Evolutionary conservation across 2,797 vertebrate genomes (phyloP).

Genomic region (Coreius guichenoti): DNA sequence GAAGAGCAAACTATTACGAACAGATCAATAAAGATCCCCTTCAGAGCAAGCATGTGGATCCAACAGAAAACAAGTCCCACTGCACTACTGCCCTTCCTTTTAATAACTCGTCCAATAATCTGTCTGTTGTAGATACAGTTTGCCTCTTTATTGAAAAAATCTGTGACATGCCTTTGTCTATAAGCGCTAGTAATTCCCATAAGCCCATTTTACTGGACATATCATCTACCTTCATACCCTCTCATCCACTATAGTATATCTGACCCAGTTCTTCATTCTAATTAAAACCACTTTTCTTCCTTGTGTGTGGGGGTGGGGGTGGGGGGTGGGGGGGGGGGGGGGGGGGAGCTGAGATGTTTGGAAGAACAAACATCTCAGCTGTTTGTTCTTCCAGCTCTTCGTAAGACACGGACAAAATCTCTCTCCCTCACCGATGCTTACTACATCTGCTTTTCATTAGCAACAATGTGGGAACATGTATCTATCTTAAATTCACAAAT

Average conservation of each 20-base stretch:
- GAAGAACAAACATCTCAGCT: too few relatives aligned
- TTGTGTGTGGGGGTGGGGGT: neutral
- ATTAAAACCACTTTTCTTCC: conserved; percentile 30
- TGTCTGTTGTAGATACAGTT: conserved; percentile 30
- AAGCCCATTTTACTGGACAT: conserved; percentile 9
- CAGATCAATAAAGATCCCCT: conserved; percentile 45
- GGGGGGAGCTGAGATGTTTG: too few relatives aligned
- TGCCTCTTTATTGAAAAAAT: conserved; percentile 36
- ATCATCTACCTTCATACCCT: conserved; percentile 7
- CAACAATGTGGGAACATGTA: conserved; percentile 10
- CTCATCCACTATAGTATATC: conserved; percentile 1
- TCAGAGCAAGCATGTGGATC: conserved; percentile 35
- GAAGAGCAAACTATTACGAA: conserved; percentile 39
- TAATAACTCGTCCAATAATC: conserved; percentile 41
- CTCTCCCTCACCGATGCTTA: neutral
- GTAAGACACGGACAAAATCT: conserved; percentile 10
- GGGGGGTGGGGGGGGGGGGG: neutral
- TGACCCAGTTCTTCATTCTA: conserved; percentile 9
- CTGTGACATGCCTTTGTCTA: conserved; percentile 18
- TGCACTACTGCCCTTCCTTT: conserved; percentile 24
- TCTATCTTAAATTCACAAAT: neutral
- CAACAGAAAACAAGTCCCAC: conserved; percentile 38
- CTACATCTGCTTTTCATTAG: neutral
- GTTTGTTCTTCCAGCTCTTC: conserved; percentile 38
- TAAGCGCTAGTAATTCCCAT: conserved; percentile 19